Evolutionary conservation across 2,888 invertebrate genomes (phyloP), one percentile per base, ranked within the genome.

Genomic region (Muschampia plurimacula): DNA sequence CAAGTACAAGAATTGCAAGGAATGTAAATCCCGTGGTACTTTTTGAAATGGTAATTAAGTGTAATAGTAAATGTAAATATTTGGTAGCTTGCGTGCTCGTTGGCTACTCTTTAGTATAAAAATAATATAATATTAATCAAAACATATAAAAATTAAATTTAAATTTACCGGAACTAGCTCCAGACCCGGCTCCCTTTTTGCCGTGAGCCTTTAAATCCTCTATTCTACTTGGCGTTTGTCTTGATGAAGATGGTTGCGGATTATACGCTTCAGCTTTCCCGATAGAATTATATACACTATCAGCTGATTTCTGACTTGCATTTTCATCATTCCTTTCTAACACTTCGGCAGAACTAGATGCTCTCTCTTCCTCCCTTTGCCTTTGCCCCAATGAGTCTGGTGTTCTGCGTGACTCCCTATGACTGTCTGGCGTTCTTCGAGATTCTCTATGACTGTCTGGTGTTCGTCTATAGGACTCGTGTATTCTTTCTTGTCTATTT

Each of bases 201-300:
- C 93, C 91, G 72, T 89, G 89, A 15, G 89, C 88, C 76, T 94
- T 94, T 77, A 89, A 87, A 84, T 91, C 95, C 88, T 94, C 94
- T 85, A 94, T 92, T 77, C 93, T 87, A 75, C 83, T 93, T 7
- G 93, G 93, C 1, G 93, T 89, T 73, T 91, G 89, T 81, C 93
- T 85, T n/a, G 92, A 90, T 0, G 95, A 95, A 1, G 95, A 93
- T 0, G 93, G 92, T 67, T 92, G 94, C n/a, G 93, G 91, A 72
- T 87, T 87, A 74, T 87, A 89, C 0, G 84, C 78, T 65, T 94
- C 94, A 8, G 85, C 81, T 77, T 93, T 92, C 22, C 92, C 93
- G 75, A 93, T 95, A 0, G 95, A 93, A 78, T 95, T 95, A 79
- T 95, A 95, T 3, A 95, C 95, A 78, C 95, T 95, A 81, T 96